phyloP scores from a whole-genome alignment of 2,888 invertebrate genomes.

The Limulus polyphemus region DNA sequence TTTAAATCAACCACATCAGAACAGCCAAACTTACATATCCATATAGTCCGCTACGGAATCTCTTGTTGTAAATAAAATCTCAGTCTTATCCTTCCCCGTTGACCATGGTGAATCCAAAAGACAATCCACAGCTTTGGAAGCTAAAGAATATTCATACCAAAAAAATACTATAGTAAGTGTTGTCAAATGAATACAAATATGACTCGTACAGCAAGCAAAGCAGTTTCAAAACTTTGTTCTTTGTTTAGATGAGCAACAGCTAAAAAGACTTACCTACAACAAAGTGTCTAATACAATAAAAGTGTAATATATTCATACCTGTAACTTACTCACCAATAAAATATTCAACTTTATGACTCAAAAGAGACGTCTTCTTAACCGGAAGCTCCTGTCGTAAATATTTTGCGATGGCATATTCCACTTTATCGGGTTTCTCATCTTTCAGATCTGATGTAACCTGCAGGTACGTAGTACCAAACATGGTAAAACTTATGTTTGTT shows the following conservation, averaged over 20 bases:
- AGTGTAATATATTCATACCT: neutral
- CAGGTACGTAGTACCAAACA: too few relatives aligned
- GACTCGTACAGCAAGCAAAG: too few relatives aligned
- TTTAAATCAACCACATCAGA: too few relatives aligned
- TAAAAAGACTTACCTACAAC: too few relatives aligned
- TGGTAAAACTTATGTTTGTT: too few relatives aligned
- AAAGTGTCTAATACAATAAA: too few relatives aligned
- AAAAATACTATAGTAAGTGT: too few relatives aligned
- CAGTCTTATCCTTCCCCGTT: constrained; percentile 38
- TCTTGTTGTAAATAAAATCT: constrained; percentile 64
- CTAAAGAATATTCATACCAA: constrained; percentile 31
- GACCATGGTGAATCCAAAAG: constrained; percentile 83
- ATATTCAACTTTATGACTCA: constrained; percentile 92
- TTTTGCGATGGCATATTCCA: constrained; percentile 84
- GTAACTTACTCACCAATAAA: constrained; percentile 59
- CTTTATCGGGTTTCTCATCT: constrained; percentile 46
- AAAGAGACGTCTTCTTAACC: constrained; percentile 87
- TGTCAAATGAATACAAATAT: too few relatives aligned
- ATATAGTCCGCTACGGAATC: constrained; percentile 65
- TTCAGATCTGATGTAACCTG: too few relatives aligned
- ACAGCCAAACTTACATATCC: constrained; percentile 42
- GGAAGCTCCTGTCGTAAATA: constrained; percentile 88
- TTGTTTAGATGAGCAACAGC: too few relatives aligned
- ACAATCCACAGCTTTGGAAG: constrained; percentile 73
- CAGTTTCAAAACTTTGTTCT: too few relatives aligned